Evolutionary conservation across 2,797 vertebrate species (phyloP), one percentile per base, ranked within the genome.

Genomic region (Phataginus tetradactyla): DNA sequence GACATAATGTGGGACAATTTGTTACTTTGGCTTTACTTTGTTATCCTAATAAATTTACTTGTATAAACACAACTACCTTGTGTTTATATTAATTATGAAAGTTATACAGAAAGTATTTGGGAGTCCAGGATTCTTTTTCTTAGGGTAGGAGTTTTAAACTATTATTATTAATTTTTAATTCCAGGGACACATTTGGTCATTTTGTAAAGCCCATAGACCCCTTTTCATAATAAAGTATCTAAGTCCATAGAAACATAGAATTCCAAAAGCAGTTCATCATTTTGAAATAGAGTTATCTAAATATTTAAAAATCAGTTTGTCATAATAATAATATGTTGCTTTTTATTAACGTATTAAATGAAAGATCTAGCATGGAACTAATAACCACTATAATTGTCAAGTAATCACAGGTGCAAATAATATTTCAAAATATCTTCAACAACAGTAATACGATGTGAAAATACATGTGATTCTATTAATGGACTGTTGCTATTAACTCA

Each of bases 221-320:
- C 17, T 91, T 80, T 87, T 39, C 29, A 69, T 66, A 69, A 37
- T 49, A 94, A 59, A 42, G 61, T 75, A 68, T 86, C 59, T 39
- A 81, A 59, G 59, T 34, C 29, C 39, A 53, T 83, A 34, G 61
- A 61, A 83, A 59, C 23, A 66, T 7, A 64, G 29, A 87, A 61
- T 45, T 61, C 7, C 51, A 53, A 81, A 87, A n/a, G 29, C 49
- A 69, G n/a, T 61, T 61, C 14, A 92, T 92, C 37, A 75, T 61
- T 75, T 34, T 81, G 17, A 92, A 68, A 39, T 51, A 93, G 21
- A 81, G 61, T 68, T 88, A 68, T 75, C 59, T 83, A 92, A 81
- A 81, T 34, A 81, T 61, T 51, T 81, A 77, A 92, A 94, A 88
- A 25, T 75, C 29, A 61, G 61, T 84, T 83, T 78, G 4, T 63